Base-by-base conservation (phyloP, 2,113 vertebrate species). In the Spea multiplicata region DNA sequence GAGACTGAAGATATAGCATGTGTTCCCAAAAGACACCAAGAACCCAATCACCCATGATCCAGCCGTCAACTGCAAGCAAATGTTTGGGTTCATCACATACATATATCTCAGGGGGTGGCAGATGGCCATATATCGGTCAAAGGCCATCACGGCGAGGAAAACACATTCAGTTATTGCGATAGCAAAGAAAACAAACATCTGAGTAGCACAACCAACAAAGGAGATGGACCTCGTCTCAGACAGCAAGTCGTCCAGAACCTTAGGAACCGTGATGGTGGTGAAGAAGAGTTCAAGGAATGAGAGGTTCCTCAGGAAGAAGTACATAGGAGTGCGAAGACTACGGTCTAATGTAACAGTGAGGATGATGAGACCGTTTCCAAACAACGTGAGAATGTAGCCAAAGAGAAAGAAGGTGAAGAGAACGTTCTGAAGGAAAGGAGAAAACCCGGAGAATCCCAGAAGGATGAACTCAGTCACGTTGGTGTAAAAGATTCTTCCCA, bases 51-150 rank as follows among this genome's bases (percentile, higher is more conserved):
- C 3, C 59, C 76, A 76, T 5, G 69, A 78, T 0, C 72, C 68
- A 53, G 30, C 3, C 1, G 57, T 69, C 59, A 81, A 71, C 4
- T 81, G 30, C 30, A 49, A 0, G 8, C 80, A 83, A 0, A 17
- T 3, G 0, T 3, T 8, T 0, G 45, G 73, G 14, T 14, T 10
- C 75, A 83, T 83, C 59, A 82, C 62, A 16, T 73, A 45, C 0
- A 66, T 61, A 4, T 85, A 86, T 1, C 0, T 10, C 62, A 85
- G 44, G 8, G 85, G 81, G 3, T 72, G 71, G 44, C 84, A 85
- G 73, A 86, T 81, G 53, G 83, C 84, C 78, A 83, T 0, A 5
- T 85, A 86, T 3, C 67, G 66, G 66, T 87, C 86, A 48, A 81
- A 84, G n/a, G 86, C 82, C 86, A 84, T 84, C 5, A 75, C 55